Conservation (phyloP, 1,140 invertebrate genomes). For the Nephotettix cincticeps region DNA sequence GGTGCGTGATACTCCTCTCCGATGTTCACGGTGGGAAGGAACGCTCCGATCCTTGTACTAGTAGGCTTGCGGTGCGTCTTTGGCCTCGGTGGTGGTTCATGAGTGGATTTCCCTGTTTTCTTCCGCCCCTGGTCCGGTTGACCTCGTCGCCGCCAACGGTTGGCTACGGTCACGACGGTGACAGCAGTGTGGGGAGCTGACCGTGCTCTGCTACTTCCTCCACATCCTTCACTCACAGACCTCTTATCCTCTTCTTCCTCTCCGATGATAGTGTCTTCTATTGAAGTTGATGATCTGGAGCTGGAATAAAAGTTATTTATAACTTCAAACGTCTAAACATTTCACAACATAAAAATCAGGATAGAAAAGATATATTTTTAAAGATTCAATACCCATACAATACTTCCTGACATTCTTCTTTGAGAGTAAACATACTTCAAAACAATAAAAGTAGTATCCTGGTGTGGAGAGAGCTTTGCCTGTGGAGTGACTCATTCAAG, state of each 20-base stretch:
- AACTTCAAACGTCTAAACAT: too few species aligned
- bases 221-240: neutral
- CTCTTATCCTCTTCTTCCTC: neutral
- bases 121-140: conserved; percentile 8
- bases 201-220: neutral
- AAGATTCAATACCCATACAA: too few species aligned
- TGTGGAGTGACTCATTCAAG: too few species aligned
- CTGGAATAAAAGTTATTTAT: too few species aligned
- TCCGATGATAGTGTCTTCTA: conserved; percentile 8
- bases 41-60: conserved; percentile 5
- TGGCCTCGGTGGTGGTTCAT: neutral
- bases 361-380: too few species aligned
- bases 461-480: too few species aligned
- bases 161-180: conserved; percentile 35
- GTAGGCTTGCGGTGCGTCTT: neutral
- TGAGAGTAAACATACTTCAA: too few species aligned
- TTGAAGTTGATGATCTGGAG: neutral
- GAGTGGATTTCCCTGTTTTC: neutral
- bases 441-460: too few species aligned
- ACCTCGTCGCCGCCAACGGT: conserved; percentile 35
- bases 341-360: too few species aligned
- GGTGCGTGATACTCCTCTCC: conserved; percentile 25
- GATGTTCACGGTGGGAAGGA: conserved; percentile 28
- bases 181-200: conserved; percentile 30
- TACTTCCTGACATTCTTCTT: too few species aligned